Percentiles rank a stretch among this genome's conserved stretches.
These are phyloP conservation scores for Pogonocherus hispidulus DNA, from an alignment of 2,888 invertebrate species.

Conservation along the genomic window DNA sequence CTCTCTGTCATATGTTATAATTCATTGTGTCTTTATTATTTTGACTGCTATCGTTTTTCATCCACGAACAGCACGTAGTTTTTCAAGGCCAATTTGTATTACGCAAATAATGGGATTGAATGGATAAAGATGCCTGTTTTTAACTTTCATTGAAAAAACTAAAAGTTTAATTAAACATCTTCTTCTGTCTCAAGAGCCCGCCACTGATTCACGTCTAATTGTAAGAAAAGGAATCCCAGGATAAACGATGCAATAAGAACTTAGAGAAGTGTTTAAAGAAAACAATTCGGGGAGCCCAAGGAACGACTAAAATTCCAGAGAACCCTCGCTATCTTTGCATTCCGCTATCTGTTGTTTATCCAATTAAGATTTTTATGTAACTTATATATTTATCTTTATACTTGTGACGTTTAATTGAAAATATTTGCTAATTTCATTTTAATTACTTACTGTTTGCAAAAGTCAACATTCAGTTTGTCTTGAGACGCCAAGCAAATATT, in stretches of 20 bases:
- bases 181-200: background rate
- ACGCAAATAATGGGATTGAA: no score
- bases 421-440: slow-evolving; percentile 35
- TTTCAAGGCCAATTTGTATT: no score
- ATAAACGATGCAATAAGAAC: slow-evolving; percentile 52
- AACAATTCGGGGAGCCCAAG: slow-evolving; percentile 58
- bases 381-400: slow-evolving; percentile 41
- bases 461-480: slow-evolving; percentile 19
- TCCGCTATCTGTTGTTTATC: slow-evolving; percentile 40
- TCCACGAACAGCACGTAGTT: no score
- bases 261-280: slow-evolving; percentile 61
- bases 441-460: slow-evolving; percentile 21
- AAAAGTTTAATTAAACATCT: no score
- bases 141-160: no score
- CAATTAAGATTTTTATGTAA: slow-evolving; percentile 41
- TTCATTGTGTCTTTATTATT: no score
- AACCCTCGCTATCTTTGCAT: slow-evolving; percentile 52
- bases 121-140: no score
- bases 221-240: slow-evolving; percentile 14
- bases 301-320: slow-evolving; percentile 57
- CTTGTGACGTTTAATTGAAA: slow-evolving; percentile 31
- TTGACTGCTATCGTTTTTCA: no score
- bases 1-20: no score
- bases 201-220: slow-evolving; percentile 5
- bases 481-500: slow-evolving; percentile 26